These are phyloP conservation scores for Harpagifer antarcticus DNA, from an alignment of 2,797 vertebrate genomes.

Conservation along the genomic window DNA sequence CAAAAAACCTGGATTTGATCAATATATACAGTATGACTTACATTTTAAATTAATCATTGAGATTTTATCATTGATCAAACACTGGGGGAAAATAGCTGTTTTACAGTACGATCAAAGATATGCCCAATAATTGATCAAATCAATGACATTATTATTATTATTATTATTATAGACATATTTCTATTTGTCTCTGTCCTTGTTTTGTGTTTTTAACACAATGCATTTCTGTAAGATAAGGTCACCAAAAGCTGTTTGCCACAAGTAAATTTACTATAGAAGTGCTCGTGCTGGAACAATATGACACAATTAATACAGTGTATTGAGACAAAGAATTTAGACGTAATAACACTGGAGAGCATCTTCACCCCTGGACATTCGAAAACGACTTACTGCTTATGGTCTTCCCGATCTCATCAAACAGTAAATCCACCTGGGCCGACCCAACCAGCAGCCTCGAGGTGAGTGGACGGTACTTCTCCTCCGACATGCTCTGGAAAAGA, in stretches of 20 bases:
- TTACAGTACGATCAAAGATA: no score
- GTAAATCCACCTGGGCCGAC: slow-evolving; percentile 92
- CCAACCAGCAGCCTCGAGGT: slow-evolving; percentile 92
- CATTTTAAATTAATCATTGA: no score
- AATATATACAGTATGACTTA: no score
- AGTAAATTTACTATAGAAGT: not conserved
- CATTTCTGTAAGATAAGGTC: not conserved
- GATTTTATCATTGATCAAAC: no score
- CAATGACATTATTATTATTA: no score
- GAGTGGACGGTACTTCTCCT: slow-evolving; percentile 91
- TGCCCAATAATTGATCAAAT: no score
- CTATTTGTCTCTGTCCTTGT: no score
- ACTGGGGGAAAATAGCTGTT: no score
- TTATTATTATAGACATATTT: no score
- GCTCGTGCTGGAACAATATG: not conserved
- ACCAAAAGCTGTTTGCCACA: not conserved
- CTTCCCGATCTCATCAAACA: slow-evolving; percentile 94
- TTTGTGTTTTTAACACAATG: not conserved
- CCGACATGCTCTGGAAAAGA: slow-evolving; percentile 88
- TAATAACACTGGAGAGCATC: not conserved
- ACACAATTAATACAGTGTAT: not conserved
- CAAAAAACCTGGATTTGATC: no score
- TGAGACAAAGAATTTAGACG: not conserved
- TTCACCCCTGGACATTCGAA: not conserved
- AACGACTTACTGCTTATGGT: slow-evolving; percentile 90